Evolutionary conservation across 37 sponge, comb jelly and placozoan species (phyloP), one percentile per base, ranked within the genome.

Genomic region (Halichondria panicea): DNA sequence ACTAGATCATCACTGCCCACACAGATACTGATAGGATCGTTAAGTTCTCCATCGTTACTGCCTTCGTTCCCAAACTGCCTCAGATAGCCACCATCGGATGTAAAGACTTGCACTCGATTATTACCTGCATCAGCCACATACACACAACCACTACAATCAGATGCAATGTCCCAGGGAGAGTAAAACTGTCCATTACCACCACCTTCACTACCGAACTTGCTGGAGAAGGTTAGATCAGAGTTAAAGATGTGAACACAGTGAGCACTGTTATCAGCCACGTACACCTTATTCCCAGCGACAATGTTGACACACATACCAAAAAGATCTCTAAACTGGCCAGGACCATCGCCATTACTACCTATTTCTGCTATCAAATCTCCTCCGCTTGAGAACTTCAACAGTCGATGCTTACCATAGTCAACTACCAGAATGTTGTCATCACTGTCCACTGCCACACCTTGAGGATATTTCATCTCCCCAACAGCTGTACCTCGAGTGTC

Each of bases 71-170:
- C 76, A 44, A 79, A 69, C 44, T 66, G 28, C 39, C 80, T 53
- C 5, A 53, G 28, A 28, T 54, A 66, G 61, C 69, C 37, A 9
- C 80, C 80, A 0, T 74, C 75, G 19, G 60, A 36, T 34, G 74
- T 82, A 79, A 88, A 88, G 22, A 80, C 70, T 63, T 87, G 87
- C 4, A 87, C 56, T 5, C 87, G 54, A 72, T 87, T 63, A 38
- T 75, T 88, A 43, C 45, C 43, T 27, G 35, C 40, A 21, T 88
- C 89, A 63, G 83, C 72, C 24, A 88, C 68, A 39, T 77, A 88
- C 68, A 78, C 79, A 34, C 71, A 72, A 0, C 85, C 85, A 43
- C 60, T 37, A 21, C 43, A 44, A 66, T 82, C 83, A 53, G 60
- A 70, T 31, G 76, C 78, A 22, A 82, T 59, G 3, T 62, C 89